Percentiles rank a stretch among this genome's conserved stretches.
These are phyloP conservation scores for Bovichtus variegatus DNA, from an alignment of 2,797 vertebrate species.

Conservation along the genomic window DNA sequence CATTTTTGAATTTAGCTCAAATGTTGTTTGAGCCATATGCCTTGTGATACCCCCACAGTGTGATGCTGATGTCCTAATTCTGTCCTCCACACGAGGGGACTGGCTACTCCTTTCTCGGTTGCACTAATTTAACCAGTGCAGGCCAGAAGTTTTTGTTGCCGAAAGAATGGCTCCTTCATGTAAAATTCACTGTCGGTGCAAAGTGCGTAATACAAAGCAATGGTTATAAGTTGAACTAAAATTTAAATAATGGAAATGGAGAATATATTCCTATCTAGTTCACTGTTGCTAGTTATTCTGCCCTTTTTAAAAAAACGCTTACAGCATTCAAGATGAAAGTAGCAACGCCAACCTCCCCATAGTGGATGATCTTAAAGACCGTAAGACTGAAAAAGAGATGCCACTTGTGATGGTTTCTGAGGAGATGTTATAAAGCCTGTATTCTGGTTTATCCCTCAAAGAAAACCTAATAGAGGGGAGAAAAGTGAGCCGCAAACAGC, in stretches of 20 bases:
- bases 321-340: no score
- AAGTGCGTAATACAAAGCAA: conserved; percentile 1
- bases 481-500: background rate
- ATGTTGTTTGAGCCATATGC: conserved; percentile 50
- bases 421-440: no score
- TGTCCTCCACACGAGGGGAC: conserved; percentile 32
- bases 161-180: conserved; percentile 5
- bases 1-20: conserved; percentile 57
- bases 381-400: background rate
- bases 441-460: no score
- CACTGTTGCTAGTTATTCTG: background rate
- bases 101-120: conserved; percentile 27
- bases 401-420: no score
- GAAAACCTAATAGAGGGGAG: background rate
- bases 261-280: background rate
- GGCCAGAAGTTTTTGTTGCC: background rate
- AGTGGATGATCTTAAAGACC: no score
- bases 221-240: background rate
- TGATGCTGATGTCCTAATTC: conserved; percentile 59
- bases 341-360: no score
- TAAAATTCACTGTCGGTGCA: conserved; percentile 12
- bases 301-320: background rate
- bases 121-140: conserved; percentile 16
- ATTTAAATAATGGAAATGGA: conserved; percentile 4
- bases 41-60: conserved; percentile 45